These are phyloP conservation scores for Imbricaverruca yamaguchii DNA, from an alignment of 2,888 invertebrate species.

Conservation along the genomic window DNA sequence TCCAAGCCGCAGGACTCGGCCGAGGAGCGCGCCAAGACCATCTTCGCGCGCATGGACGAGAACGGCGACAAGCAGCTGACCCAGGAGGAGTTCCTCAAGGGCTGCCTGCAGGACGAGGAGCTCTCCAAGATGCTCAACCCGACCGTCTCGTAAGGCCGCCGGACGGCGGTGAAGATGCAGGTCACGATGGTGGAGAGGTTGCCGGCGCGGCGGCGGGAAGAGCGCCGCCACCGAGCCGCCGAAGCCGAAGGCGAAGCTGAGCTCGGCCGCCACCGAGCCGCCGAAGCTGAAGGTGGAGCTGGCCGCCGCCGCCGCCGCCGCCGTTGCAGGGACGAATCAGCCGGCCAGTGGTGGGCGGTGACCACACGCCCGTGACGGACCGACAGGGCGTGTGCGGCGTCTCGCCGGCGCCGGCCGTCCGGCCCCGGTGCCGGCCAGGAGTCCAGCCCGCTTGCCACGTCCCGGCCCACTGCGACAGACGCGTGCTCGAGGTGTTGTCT, in stretches of 20 bases:
- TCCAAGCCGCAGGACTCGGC: constrained; percentile 82
- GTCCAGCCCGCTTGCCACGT: no score
- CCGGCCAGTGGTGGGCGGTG: no score
- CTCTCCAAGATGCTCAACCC: constrained; percentile 90
- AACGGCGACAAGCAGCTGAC: constrained; percentile 98
- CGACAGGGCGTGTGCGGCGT: no score
- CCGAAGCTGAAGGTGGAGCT: no score
- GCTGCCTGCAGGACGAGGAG: constrained; percentile 93
- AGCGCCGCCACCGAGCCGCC: not conserved
- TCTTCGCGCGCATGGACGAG: constrained; percentile 99
- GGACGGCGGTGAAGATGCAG: not conserved
- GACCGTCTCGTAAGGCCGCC: constrained; percentile 28
- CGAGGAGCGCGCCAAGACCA: constrained; percentile 95
- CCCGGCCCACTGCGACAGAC: no score
- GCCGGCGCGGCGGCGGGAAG: not conserved
- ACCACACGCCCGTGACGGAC: no score
- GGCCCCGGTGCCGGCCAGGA: not conserved
- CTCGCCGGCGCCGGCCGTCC: not conserved
- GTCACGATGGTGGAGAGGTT: no score
- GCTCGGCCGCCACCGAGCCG: no score
- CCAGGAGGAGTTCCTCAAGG: constrained; percentile 95
- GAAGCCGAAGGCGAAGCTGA: not conserved
- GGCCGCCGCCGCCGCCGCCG: no score
- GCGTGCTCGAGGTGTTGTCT: no score
- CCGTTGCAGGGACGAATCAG: no score